Percentiles rank a stretch among this genome's conserved stretches.
phyloP scores from a whole-genome alignment of 2,797 vertebrate species.

The Emydoidea blandingii region DNA sequence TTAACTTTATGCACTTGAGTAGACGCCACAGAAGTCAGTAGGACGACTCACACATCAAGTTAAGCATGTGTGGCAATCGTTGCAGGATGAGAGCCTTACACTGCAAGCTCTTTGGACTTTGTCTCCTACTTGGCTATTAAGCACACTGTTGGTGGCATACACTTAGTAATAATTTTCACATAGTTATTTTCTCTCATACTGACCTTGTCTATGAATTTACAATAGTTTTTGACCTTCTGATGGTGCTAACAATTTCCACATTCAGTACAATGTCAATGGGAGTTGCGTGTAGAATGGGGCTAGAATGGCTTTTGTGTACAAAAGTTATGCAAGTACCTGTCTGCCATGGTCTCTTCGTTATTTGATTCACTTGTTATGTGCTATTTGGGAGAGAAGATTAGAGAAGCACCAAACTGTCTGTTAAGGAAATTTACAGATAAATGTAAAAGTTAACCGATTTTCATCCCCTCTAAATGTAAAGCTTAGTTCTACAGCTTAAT shows the following conservation, averaged over 20 bases:
- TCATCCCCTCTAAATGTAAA: background rate
- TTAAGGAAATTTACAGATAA: background rate
- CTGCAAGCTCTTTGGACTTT: background rate
- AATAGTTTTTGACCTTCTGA: background rate
- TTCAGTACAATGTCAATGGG: background rate
- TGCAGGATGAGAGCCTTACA: background rate
- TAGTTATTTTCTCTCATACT: background rate
- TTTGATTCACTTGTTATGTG: background rate
- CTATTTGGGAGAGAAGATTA: background rate
- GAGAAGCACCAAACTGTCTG: background rate
- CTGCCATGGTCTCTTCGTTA: accelerated
- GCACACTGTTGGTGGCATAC: background rate
- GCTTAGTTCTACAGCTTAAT: background rate
- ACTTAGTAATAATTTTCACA: background rate
- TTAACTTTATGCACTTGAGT: background rate
- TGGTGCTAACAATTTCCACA: background rate
- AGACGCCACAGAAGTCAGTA: background rate
- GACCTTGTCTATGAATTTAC: background rate
- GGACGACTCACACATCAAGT: background rate
- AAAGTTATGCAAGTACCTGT: background rate
- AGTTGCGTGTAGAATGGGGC: background rate
- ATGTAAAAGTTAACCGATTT: constrained; percentile 3
- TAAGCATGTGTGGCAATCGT: background rate
- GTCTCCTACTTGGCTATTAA: background rate
- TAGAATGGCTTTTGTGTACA: background rate